phyloP scores from a whole-genome alignment of 2,113 vertebrate genomes.

The Argyrosomus japonicus region DNA sequence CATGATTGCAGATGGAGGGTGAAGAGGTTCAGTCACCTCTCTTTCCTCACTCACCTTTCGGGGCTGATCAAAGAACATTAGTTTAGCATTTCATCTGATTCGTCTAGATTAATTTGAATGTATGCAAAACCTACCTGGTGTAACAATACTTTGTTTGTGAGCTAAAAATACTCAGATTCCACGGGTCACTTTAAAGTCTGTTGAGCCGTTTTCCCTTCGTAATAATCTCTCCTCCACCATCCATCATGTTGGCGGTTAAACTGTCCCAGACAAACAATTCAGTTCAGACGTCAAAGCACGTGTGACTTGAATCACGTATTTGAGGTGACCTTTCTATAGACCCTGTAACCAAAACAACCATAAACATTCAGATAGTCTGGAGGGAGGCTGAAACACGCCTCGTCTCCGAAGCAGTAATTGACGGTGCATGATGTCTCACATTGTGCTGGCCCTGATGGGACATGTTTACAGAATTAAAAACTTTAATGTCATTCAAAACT shows the following conservation, averaged over 20 bases:
- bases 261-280: constrained; percentile 42
- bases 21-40: constrained; percentile 40
- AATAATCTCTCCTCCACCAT: constrained; percentile 61
- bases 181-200: constrained; percentile 48
- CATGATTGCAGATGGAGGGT: constrained; percentile 44
- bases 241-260: constrained; percentile 58
- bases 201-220: constrained; percentile 66
- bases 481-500: constrained; percentile 1
- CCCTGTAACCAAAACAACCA: constrained; percentile 73
- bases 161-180: constrained; percentile 49
- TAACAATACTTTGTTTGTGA: neutral
- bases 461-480: constrained; percentile 2
- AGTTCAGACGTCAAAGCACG: constrained; percentile 40
- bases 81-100: neutral
- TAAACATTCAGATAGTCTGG: constrained; percentile 62
- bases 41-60: constrained; percentile 37
- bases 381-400: constrained; percentile 21
- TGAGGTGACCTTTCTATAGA: constrained; percentile 62
- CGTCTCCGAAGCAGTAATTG: constrained; percentile 52
- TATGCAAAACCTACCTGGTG: neutral
- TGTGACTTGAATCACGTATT: constrained; percentile 61
- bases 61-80: constrained; percentile 5
- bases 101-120: neutral
- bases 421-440: constrained; percentile 53
- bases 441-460: constrained; percentile 17